phyloP scores from a whole-genome alignment of 2,888 invertebrate genomes.

The Agonopterix alstromeriana region DNA sequence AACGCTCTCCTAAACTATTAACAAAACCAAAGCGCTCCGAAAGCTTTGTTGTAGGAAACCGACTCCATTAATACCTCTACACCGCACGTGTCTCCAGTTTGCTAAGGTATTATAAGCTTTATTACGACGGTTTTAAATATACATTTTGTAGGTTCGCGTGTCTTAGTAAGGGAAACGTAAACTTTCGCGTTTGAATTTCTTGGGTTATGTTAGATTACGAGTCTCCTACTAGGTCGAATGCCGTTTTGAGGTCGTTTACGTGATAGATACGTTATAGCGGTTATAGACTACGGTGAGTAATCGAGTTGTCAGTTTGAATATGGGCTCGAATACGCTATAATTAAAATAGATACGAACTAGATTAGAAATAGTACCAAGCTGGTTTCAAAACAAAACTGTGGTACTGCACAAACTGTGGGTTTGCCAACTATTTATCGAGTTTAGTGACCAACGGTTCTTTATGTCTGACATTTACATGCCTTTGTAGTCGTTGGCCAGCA shows the following conservation, averaged over 20 bases:
- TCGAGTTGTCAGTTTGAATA: slow-evolving; percentile 37
- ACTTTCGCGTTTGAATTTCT: slow-evolving; percentile 71
- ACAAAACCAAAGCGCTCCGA: slow-evolving; percentile 50
- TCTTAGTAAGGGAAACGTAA: slow-evolving; percentile 42
- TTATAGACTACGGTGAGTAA: slow-evolving; percentile 40
- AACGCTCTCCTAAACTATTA: slow-evolving; percentile 24
- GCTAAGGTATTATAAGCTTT: slow-evolving; percentile 41
- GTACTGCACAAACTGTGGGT: slow-evolving; percentile 21
- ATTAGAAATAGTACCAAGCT: slow-evolving; percentile 51
- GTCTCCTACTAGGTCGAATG: slow-evolving; percentile 69
- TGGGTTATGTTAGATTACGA: slow-evolving; percentile 68
- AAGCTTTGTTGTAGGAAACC: slow-evolving; percentile 42
- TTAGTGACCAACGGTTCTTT: slow-evolving; percentile 37
- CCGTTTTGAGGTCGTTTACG: slow-evolving; percentile 73
- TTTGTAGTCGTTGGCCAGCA: slow-evolving; percentile 23
- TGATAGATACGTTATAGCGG: slow-evolving; percentile 34
- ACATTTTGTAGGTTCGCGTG: slow-evolving; percentile 19
- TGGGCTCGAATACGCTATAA: slow-evolving; percentile 35
- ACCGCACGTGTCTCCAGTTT: slow-evolving; percentile 65
- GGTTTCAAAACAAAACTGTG: slow-evolving; percentile 42
- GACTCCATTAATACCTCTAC: slow-evolving; percentile 74
- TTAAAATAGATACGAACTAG: slow-evolving; percentile 58
- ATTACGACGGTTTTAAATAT: slow-evolving; percentile 1
- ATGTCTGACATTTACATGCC: slow-evolving; percentile 12
- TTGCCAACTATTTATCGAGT: slow-evolving; percentile 26